Evolutionary conservation across 2,113 vertebrate species (phyloP).

Genomic region (Strix aluco): DNA sequence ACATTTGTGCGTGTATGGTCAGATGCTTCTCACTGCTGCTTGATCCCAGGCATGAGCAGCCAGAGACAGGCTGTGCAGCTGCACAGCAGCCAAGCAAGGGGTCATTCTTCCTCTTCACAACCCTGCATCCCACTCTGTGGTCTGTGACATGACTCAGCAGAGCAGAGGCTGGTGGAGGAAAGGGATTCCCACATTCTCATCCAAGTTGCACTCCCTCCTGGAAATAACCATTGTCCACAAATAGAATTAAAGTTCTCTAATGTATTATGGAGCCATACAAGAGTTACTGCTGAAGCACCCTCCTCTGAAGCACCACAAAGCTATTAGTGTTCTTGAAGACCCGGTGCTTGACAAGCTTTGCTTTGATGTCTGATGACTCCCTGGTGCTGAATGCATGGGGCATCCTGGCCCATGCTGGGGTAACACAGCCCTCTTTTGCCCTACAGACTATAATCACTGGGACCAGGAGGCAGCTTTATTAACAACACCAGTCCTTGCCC

Average conservation of each 20-base stretch:
- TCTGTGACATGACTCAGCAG: background rate
- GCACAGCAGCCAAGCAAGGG: background rate
- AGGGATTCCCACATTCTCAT: background rate
- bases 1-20: background rate
- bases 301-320: background rate
- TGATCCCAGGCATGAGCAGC: background rate
- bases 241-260: background rate
- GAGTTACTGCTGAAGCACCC: background rate
- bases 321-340: background rate
- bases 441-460: too few relatives aligned
- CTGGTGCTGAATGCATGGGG: background rate
- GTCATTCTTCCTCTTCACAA: background rate
- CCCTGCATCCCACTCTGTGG: background rate
- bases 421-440: background rate
- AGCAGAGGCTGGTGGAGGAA: background rate
- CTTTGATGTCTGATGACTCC: background rate
- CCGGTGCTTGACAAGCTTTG: background rate
- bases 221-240: background rate
- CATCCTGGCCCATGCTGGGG: background rate
- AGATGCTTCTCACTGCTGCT: background rate
- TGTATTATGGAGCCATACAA: rapidly evolving
- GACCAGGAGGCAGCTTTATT: background rate
- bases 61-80: background rate
- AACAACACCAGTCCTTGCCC: background rate
- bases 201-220: background rate